phyloP scores from a whole-genome alignment of 2,797 vertebrate genomes.

The Acanthis flammea region DNA sequence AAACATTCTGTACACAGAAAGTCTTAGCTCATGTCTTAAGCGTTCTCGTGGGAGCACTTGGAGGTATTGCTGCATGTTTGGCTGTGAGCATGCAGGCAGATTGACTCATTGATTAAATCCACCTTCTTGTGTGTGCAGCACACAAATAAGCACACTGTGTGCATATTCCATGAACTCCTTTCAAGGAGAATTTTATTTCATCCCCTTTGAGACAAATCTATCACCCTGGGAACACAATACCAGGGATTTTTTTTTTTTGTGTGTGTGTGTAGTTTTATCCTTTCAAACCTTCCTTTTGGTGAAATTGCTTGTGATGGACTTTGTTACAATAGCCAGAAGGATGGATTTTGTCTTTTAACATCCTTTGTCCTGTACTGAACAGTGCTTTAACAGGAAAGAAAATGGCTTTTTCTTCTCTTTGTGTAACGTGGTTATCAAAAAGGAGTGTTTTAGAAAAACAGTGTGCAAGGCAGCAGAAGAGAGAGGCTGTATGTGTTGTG shows the following conservation, averaged over 20 bases:
- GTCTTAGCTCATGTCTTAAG: slow-evolving; percentile 5
- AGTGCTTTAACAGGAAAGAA: neutral
- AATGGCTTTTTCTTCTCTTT: neutral
- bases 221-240: neutral
- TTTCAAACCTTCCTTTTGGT: neutral
- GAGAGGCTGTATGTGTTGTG: neutral
- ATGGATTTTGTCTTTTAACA: neutral
- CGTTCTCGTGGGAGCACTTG: neutral
- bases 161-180: neutral
- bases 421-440: neutral
- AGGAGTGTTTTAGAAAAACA: neutral
- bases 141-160: neutral
- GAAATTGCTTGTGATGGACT: neutral
- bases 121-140: neutral
- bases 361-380: neutral
- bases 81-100: neutral
- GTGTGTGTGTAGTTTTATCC: neutral
- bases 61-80: neutral
- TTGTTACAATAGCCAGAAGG: neutral
- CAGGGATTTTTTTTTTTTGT: neutral
- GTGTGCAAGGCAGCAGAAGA: neutral
- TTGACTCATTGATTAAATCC: slow-evolving; percentile 37
- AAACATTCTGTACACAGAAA: slow-evolving; percentile 10
- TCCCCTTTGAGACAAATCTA: neutral
- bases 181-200: neutral